These are phyloP conservation scores for Drosophila prosaltans DNA, from an alignment of 1,140 invertebrate species.

Conservation along the genomic window DNA sequence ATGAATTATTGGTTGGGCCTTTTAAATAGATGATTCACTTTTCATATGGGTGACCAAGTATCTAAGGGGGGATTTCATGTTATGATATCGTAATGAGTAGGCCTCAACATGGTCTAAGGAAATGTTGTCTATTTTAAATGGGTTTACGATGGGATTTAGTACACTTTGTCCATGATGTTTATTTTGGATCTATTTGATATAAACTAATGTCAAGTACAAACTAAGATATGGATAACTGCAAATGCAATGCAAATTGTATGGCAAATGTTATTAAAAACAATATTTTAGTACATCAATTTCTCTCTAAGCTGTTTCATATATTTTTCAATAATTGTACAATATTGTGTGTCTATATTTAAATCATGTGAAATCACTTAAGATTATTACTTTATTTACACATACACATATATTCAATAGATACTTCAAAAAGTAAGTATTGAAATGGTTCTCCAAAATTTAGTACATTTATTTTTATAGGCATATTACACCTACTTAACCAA, in stretches of 20 bases:
- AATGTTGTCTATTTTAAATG: background rate
- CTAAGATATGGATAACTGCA: background rate
- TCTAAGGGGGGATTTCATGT: slow-evolving; percentile 21
- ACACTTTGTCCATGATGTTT: slow-evolving; percentile 15
- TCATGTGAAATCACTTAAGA: no score
- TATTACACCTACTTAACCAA: no score
- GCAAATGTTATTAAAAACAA: no score
- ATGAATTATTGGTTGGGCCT: slow-evolving; percentile 46
- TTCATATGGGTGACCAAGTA: slow-evolving; percentile 28
- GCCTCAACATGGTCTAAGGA: slow-evolving; percentile 25
- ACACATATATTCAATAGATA: no score
- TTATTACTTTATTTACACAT: no score
- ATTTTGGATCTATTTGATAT: background rate
- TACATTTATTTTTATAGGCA: background rate
- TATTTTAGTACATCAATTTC: no score
- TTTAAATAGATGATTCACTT: slow-evolving; percentile 44
- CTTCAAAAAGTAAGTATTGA: no score
- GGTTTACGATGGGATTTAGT: slow-evolving; percentile 27
- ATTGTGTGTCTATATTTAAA: no score
- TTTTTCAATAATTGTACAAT: no score
- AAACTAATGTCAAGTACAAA: background rate
- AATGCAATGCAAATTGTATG: no score
- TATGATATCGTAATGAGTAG: slow-evolving; percentile 42
- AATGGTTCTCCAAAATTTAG: background rate
- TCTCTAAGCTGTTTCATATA: no score